Base-by-base conservation (phyloP, 1,140 invertebrate species). In the Ceratina australensis region DNA sequence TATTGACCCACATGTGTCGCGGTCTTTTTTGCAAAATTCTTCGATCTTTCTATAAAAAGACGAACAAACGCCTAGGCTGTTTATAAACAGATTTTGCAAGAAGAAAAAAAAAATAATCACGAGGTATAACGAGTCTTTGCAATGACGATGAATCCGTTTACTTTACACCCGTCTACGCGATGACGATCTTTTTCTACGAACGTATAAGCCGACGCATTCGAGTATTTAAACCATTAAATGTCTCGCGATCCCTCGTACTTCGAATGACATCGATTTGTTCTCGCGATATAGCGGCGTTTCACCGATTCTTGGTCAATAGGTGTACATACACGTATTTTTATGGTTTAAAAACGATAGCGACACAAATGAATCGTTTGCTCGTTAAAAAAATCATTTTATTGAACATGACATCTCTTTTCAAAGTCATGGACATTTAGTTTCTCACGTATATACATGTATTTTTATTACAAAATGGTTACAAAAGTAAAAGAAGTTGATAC, bases 101-200 rank as follows among this genome's bases (percentile, higher is more conserved):
- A 42, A 16, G 22, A 50, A 66, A 22, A 66, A 47, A 42, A 42
- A 42, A 42, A 3, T 42, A 42, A 42, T 8, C 33, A 10, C 33
- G 10, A 42, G 33, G 33, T 42, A 42, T 42, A 7, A 42, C 5
- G 33, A 42, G 33, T 42, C 33, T 42, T 42, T 42, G n/a, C 16
- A n/a, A 56, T 24, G 7, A 52, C n/a, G 20, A 47, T 7, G 4
- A 42, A 66, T 47, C 13, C 15, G 18, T 64, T 73, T 66, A 16
- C 56, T 66, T 47, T 66, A 64, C 24, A 47, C 16, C 3, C 18
- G 10, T 47, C 33, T 67, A 64, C 5, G 24, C 16, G 18, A 18
- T 20, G 26, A 67, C 18, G 2, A 28, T 54, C 12, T 74, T 59
- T 66, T 74, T 78, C 26, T 60, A 42, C 28, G 61, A 66, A 56